phyloP scores from a whole-genome alignment of 92 coral and sea anemone genomes.

The Muricea muricata region DNA sequence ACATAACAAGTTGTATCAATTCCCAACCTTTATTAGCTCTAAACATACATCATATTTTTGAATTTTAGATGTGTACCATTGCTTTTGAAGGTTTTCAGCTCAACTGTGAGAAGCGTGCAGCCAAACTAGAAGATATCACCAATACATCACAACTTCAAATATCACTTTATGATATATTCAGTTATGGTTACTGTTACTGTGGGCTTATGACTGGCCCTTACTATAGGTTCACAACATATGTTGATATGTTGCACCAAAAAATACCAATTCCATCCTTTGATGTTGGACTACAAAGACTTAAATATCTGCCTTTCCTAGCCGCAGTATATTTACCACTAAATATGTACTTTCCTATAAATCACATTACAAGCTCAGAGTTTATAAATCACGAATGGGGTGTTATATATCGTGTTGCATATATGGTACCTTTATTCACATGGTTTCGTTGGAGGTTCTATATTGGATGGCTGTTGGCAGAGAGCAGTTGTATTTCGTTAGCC shows the following conservation, averaged over 20 bases:
- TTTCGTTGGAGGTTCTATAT: constrained; percentile 95
- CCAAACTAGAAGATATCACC: constrained; percentile 52
- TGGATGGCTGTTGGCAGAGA: constrained; percentile 95
- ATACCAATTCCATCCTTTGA: constrained; percentile 78
- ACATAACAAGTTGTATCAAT: too few relatives aligned
- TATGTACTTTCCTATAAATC: constrained; percentile 76
- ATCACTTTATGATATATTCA: constrained; percentile 77
- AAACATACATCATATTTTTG: too few relatives aligned
- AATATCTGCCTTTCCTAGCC: constrained; percentile 64
- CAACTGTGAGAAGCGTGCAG: constrained; percentile 27
- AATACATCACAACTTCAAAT: constrained; percentile 53
- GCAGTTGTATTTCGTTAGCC: constrained; percentile 84
- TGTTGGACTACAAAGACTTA: constrained; percentile 74
- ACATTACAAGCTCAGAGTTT: constrained; percentile 71
- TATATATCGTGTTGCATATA: constrained; percentile 75
- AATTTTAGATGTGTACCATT: constrained; percentile 82
- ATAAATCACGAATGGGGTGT: constrained; percentile 88
- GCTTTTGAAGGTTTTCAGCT: constrained; percentile 89
- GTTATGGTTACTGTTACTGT: constrained; percentile 87
- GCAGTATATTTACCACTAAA: constrained; percentile 70
- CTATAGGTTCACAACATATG: constrained; percentile 87
- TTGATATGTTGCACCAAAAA: constrained; percentile 84
- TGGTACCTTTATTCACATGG: constrained; percentile 84
- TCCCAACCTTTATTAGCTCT: too few relatives aligned
- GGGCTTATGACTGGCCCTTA: constrained; percentile 96